Percentiles rank a stretch among this genome's conserved stretches.
phyloP scores from a whole-genome alignment of 92 coral and sea anemone genomes.

The Bergia puertoricense region DNA sequence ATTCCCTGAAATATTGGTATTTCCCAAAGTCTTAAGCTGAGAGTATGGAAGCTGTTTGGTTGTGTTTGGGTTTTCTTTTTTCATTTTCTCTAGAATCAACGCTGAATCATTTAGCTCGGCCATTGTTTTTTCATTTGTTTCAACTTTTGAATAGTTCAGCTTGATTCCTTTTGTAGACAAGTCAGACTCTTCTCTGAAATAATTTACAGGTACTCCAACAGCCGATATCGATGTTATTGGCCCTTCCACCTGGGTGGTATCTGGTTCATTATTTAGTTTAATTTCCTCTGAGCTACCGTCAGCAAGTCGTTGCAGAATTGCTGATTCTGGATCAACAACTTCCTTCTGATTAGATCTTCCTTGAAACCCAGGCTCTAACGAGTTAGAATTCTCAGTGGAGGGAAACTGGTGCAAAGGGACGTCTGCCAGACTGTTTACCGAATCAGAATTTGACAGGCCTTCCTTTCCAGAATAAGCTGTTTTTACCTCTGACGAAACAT shows the following conservation, averaged over 20 bases:
- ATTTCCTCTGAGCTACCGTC: constrained; percentile 13
- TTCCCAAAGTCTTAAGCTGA: background rate
- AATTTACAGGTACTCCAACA: constrained; percentile 23
- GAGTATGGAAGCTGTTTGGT: background rate
- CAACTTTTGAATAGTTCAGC: background rate
- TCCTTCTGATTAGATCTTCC: background rate
- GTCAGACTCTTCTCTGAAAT: background rate
- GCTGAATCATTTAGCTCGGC: background rate
- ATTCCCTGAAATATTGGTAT: background rate
- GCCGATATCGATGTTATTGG: constrained; percentile 39
- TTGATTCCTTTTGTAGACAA: background rate
- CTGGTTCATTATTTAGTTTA: constrained; percentile 3
- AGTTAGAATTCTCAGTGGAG: background rate
- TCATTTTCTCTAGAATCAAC: background rate
- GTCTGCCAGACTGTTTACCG: background rate
- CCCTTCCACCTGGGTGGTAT: background rate
- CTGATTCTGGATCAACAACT: background rate
- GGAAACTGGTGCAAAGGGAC: background rate
- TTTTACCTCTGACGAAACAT: constrained; percentile 40
- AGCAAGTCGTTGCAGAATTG: background rate
- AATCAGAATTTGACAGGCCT: background rate
- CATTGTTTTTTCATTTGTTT: background rate
- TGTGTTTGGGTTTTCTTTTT: background rate
- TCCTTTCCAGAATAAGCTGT: constrained; percentile 26
- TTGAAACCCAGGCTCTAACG: constrained; percentile 5